Conservation (phyloP, 2,113 vertebrate genomes). For the Tupaia chinensis region DNA sequence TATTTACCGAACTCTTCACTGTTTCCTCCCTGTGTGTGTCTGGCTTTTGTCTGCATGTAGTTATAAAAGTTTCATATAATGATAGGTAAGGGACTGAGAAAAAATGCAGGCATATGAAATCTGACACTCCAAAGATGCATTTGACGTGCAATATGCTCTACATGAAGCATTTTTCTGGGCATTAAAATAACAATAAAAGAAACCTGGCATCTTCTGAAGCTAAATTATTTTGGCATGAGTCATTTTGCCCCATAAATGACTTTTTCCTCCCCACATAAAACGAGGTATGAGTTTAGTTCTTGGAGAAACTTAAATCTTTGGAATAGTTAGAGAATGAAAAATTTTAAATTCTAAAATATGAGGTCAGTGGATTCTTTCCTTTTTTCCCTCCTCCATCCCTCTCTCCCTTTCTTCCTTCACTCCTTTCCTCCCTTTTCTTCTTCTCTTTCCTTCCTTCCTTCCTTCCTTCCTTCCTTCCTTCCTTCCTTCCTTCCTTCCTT, state of each 20-base stretch:
- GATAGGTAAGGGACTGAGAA: conserved; percentile 70
- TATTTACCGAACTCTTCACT: conserved; percentile 68
- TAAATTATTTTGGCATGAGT: conserved; percentile 61
- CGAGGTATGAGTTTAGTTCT: conserved; percentile 26
- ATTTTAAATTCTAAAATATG: not conserved
- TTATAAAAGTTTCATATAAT: conserved; percentile 79
- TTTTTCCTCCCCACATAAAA: conserved; percentile 20
- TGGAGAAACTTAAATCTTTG: not conserved
- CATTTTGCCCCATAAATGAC: conserved; percentile 2
- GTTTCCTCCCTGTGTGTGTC: conserved; percentile 57
- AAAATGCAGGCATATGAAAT: conserved; percentile 60
- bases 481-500: not conserved
- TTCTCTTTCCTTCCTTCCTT: not conserved
- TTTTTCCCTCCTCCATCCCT: not conserved
- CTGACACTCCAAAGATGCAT: conserved; percentile 67
- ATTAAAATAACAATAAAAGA: conserved; percentile 64
- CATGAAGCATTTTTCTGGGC: conserved; percentile 59
- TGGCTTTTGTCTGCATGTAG: conserved; percentile 56
- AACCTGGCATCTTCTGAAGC: not conserved
- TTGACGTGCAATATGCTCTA: conserved; percentile 30
- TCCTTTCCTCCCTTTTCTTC: not conserved
- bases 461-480: not conserved
- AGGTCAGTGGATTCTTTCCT: not conserved
- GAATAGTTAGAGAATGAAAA: not conserved
- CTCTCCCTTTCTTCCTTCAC: not conserved